phyloP scores from a whole-genome alignment of 2,797 vertebrate genomes.

The Anabas testudineus region DNA sequence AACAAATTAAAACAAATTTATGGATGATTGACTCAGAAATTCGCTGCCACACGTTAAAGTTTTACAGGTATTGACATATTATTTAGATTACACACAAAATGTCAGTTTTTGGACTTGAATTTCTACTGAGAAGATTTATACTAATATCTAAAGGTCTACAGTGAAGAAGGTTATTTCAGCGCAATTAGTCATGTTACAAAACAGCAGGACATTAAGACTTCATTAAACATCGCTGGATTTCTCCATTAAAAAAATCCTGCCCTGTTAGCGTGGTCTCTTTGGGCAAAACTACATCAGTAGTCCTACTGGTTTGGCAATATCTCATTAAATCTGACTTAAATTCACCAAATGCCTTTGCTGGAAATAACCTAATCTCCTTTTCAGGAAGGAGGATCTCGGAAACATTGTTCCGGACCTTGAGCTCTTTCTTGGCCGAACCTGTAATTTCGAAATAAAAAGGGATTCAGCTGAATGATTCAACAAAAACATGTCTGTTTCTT shows the following conservation, averaged over 20 bases:
- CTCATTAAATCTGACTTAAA: slow-evolving; percentile 50
- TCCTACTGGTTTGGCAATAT: slow-evolving; percentile 12
- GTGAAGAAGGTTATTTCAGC: slow-evolving; percentile 7
- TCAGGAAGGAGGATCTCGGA: slow-evolving; percentile 19
- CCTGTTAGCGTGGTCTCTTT: slow-evolving; percentile 1
- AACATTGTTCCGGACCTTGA: slow-evolving; percentile 17
- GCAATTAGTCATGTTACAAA: slow-evolving; percentile 5
- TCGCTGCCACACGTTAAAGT: not conserved
- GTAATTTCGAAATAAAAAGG: slow-evolving; percentile 28
- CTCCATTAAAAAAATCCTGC: slow-evolving; percentile 20
- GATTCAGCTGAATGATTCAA: slow-evolving; percentile 29
- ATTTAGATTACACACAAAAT: not conserved
- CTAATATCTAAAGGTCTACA: not conserved
- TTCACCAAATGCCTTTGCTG: slow-evolving; percentile 39
- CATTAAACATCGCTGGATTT: slow-evolving; percentile 15
- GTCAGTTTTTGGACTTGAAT: not conserved
- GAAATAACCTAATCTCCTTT: slow-evolving; percentile 53
- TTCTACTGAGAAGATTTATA: not conserved
- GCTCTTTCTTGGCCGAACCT: not conserved
- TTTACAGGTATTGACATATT: not conserved
- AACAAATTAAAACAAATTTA: not conserved
- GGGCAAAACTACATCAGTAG: slow-evolving; percentile 7
- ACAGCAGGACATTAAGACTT: slow-evolving; percentile 6
- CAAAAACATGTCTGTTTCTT: slow-evolving; percentile 12
- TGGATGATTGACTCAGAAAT: not conserved